Base-by-base conservation (phyloP, 2,797 vertebrate species). In the Acipenser transmontanus region DNA sequence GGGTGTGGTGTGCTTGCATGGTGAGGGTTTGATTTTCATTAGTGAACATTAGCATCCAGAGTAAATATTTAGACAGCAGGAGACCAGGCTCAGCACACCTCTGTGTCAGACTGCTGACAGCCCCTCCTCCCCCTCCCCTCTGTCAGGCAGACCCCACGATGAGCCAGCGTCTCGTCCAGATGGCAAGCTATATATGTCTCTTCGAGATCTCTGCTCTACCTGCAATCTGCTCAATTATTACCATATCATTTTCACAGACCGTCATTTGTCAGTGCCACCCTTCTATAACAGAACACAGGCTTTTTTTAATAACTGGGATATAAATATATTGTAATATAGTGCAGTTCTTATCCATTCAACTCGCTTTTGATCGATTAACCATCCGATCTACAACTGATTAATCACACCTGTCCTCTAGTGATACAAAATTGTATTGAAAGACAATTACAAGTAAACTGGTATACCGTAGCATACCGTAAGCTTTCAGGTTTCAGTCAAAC, bases 21-120 rank as follows among this genome's bases (percentile, higher is more conserved):
- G n/a, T 77, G 72, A 66, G 34, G 63, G 80, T 89, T 85, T 83
- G 83, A 85, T 85, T 54, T 81, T 73, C 81, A 87, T 90, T 86
- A 90, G 81, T 48, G 67, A 81, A 76, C 77, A 72, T 8, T 61
- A 1, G 78, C 73, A 59, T 76, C 81, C 73, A 81, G 82, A 85
- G 86, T 81, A 88, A 88, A 87, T 87, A 88, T 88, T 88, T 87
- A 88, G 88, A 86, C 85, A 88, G 82, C 61, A 75, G 74, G 75
- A 81, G 80, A 85, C 78, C 80, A 80, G 82, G 85, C 77, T 77
- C 76, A 70, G 82, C 85, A 80, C 76, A 76, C 76, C 81, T 84
- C 77, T 47, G 74, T 82, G 87, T 87, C 87, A 85, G 75, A 69
- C 73, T 78, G 76, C 66, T 63, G 75, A 79, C 71, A 86, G 82